Evolutionary conservation across 2,113 vertebrate species (phyloP), one percentile per base, ranked within the genome.

Genomic region (Trichomycterus rosablanca): DNA sequence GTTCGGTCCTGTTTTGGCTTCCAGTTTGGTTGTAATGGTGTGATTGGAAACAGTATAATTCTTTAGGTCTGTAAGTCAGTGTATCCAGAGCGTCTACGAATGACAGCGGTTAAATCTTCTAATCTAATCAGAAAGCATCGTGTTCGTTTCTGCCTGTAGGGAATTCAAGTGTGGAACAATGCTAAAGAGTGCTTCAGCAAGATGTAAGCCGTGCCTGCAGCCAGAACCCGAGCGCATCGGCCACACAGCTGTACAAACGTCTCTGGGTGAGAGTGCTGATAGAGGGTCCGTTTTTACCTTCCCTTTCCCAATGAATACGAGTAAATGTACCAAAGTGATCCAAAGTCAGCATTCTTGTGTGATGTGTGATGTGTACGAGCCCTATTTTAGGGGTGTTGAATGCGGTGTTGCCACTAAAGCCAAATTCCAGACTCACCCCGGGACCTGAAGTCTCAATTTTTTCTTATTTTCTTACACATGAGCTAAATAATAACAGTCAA

Each of bases 151-250:
- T 9, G 26, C 60, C 68, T 68, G 67, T 67, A 98, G 95, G 94
- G 93, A 78, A 94, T 95, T 77, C 93, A 96, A 75, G 90, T 96
- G 71, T 98, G 95, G 95, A 91, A 86, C 74, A 97, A 97, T 67
- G 92, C 93, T 72, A 97, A 95, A 74, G 93, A 97, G 66, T 96
- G 93, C 79, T 97, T 97, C 82, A 89, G 89, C 69, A 98, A 97
- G 85, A 96, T 97, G 93, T 97, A 74, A 93, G 42, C 22, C 9
- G 55, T 37, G 19, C 18, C 12, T 43, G 62, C 7, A 62, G 22
- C 26, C 30, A 61, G 42, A 45, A 16, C 26, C 37, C 52, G 26
- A 57, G 51, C 34, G 39, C 39, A 66, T 45, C 35, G 50, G 48
- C n/a, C 60, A 34, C 5, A 11, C 42, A 48, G 51, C 62, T 65